Base-by-base conservation (phyloP, 2,797 vertebrate genomes). In the Acanthornis magna region DNA sequence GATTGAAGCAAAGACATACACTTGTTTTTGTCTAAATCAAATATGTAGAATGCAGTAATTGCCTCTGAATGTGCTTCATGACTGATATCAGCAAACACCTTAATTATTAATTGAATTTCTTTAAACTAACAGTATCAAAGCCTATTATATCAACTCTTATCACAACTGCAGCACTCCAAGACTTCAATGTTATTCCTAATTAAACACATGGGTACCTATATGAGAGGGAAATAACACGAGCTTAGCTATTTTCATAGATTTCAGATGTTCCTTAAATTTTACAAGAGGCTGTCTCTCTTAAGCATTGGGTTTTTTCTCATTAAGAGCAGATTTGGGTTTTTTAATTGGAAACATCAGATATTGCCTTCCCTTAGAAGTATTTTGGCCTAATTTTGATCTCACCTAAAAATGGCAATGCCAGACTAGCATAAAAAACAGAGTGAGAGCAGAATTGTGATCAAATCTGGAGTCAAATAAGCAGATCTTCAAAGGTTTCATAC, bases 61-160 rank as follows among this genome's bases (percentile, higher is more conserved):
- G 70, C 32, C 63, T 89, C 85, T 81, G 91, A 93, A 89, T 66
- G 32, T 80, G 82, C 85, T 89, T 87, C 76, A 36, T n/a, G 34
- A 60, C 79, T 61, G 79, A 75, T 93, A 95, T 53, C 77, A 89
- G 82, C 79, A 86, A 96, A 94, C 79, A 93, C 76, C 79, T 90
- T 81, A 89, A 94, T 94, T 94, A 96, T 94, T 94, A 94, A 94
- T 79, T 88, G 82, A 93, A 91, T 91, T 88, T 86, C 76, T 96
- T 95, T 93, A 95, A 91, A 88, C 54, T 77, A 93, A 79, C 85
- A 26, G 13, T 94, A 94, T 95, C 94, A 95, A 97, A 96, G 95
- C 82, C 73, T 85, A 66, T 83, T 85, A 92, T 51, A 92, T 75
- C 79, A 89, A 76, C 50, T 71, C 89, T 96, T 96, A 95, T 94